phyloP scores from a whole-genome alignment of 2,797 vertebrate species.

The Anas flavirostris region DNA sequence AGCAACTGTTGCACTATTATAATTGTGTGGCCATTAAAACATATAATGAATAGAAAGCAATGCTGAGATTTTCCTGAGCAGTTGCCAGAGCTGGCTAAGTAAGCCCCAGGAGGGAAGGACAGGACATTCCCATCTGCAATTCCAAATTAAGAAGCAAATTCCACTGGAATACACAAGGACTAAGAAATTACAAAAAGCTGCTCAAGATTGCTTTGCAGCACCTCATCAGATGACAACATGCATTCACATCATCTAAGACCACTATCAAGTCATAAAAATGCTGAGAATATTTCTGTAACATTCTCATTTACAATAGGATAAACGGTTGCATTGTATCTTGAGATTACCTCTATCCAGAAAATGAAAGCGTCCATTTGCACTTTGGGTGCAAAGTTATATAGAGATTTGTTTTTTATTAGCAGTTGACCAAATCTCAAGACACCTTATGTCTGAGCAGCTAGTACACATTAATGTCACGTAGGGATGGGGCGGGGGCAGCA shows the following conservation, averaged over 20 bases:
- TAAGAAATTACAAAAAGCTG: background rate
- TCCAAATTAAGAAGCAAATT: background rate
- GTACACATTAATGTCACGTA: accelerated
- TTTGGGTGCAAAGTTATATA: background rate
- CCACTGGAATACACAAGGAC: background rate
- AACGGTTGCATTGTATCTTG: background rate
- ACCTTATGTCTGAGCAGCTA: background rate
- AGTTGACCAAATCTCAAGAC: background rate
- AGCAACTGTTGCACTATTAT: background rate
- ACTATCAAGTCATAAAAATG: background rate
- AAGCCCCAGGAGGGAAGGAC: background rate
- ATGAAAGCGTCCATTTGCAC: background rate
- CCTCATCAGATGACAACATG: background rate
- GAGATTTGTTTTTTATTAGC: background rate
- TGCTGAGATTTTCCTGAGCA: background rate
- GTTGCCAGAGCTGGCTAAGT: background rate
- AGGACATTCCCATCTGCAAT: background rate
- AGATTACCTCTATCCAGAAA: background rate
- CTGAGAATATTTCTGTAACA: background rate
- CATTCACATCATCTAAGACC: accelerated
- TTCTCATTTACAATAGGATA: background rate
- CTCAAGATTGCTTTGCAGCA: background rate
- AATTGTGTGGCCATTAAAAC: background rate
- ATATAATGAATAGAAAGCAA: background rate
- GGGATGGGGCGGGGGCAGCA: background rate